These are phyloP conservation scores for Frankliniella fusca DNA, from an alignment of 2,888 invertebrate species.

Conservation along the genomic window DNA sequence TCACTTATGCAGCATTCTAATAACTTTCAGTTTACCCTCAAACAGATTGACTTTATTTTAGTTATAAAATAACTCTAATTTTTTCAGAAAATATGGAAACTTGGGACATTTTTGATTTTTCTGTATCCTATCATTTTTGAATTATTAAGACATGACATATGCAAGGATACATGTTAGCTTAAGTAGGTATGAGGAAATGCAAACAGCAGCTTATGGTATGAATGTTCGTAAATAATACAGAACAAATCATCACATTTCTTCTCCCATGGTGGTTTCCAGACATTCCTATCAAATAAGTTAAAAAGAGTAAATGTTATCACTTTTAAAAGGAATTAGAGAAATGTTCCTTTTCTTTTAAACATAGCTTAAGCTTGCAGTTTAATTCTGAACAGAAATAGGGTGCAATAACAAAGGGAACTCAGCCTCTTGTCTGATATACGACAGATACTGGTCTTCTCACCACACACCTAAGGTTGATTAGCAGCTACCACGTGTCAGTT, in stretches of 20 bases:
- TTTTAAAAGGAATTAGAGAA: not conserved
- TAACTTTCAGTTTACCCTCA: too few relatives aligned
- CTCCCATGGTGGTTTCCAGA: too few relatives aligned
- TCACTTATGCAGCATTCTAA: not conserved
- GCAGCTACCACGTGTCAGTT: constrained; percentile 12
- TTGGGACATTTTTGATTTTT: not conserved
- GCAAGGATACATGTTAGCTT: too few relatives aligned
- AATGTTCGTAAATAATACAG: not conserved
- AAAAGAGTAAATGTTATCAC: not conserved
- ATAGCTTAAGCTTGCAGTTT: not conserved
- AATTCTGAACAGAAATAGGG: not conserved
- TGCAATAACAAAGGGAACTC: constrained; percentile 11
- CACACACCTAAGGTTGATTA: constrained; percentile 16
- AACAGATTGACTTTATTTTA: too few relatives aligned
- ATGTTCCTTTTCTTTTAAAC: not conserved
- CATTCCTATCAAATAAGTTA: not conserved
- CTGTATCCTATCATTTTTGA: not conserved
- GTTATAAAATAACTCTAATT: too few relatives aligned
- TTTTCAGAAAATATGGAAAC: not conserved
- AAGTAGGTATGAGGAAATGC: too few relatives aligned
- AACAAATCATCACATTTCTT: not conserved
- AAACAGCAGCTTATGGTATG: not conserved
- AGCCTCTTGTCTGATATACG: not conserved
- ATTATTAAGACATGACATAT: too few relatives aligned
- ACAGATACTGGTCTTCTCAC: constrained; percentile 5